Base-by-base conservation (phyloP, 2,113 vertebrate genomes). In the Xyliphius kryptos region DNA sequence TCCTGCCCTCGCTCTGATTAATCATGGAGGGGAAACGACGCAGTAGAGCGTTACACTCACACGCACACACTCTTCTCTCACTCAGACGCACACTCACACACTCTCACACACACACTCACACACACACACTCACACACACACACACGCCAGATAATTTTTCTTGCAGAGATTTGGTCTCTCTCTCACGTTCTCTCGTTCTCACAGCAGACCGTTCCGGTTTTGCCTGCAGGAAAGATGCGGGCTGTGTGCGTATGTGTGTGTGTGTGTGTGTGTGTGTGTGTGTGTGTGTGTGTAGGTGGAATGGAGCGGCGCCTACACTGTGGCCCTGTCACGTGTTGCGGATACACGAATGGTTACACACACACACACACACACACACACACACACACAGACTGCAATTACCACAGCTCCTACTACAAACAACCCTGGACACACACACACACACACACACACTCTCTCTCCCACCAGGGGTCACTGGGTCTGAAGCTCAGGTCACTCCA, bases 11-110 rank as follows among this genome's bases (percentile, higher is more conserved):
- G 85, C 86, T 87, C 86, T 86, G 87, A 88, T 89, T 88, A 88
- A 89, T 89, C 86, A 88, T 86, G 86, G 85, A 87, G 83, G 81
- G 83, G 84, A 85, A 82, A 86, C 86, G 82, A 86, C 85, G 82
- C 85, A 83, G 85, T 85, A 85, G 87, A 84, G 82, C 80, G 66
- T 73, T 69, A 73, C 66, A 73, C 66, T 26, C 71, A 65, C 66
- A 52, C 70, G 17, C 64, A 20, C 32, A 51, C 47, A 19, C 67
- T 22, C 37, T 6, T 20, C n/a, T 38, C 57, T 26, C 50, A 67
- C 62, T 21, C 55, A n/a, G 60, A 61, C 61, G n/a, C 48, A 61
- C 44, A 49, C 51, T 20, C 72, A 36, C 19, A 46, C 61, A 49
- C 43, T 32, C 65, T 22, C 56, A 49, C 38, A 43, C 41, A 26